These are phyloP conservation scores for Eurytoma californica DNA, from an alignment of 2,888 invertebrate genomes.

Conservation along the genomic window DNA sequence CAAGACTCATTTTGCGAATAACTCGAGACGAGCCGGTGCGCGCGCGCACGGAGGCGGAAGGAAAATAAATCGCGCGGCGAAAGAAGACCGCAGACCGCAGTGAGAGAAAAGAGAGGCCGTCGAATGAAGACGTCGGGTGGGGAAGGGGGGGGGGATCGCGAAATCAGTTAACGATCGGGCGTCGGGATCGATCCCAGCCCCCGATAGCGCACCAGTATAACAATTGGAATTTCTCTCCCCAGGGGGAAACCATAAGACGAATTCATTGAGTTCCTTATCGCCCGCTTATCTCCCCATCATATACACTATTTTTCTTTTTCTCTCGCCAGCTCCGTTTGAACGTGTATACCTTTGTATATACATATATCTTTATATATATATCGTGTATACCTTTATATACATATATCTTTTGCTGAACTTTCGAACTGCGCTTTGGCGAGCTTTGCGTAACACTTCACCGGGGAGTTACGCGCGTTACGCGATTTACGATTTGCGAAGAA, in stretches of 20 bases:
- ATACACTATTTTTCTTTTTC: not conserved
- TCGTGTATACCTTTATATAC: too few species aligned
- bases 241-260: conserved; percentile 1
- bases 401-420: too few species aligned
- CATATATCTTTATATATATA: too few species aligned
- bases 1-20: too few species aligned
- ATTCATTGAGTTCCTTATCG: conserved; percentile 7
- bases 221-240: conserved; percentile 31
- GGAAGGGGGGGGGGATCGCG: conserved; percentile 3
- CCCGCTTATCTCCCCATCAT: not conserved
- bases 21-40: too few species aligned
- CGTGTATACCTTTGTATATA: too few species aligned
- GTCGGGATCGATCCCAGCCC: not conserved
- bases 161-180: conserved; percentile 36
- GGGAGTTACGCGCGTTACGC: too few species aligned
- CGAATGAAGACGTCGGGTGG: conserved; percentile 39
- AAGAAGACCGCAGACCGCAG: not conserved
- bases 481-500: too few species aligned
- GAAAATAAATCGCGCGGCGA: not conserved
- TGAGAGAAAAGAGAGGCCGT: not conserved
- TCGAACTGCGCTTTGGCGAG: too few species aligned
- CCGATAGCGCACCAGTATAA: conserved; percentile 27
- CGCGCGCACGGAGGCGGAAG: not conserved
- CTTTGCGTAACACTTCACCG: too few species aligned
- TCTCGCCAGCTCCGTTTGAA: not conserved